Base-by-base conservation (phyloP, 2,113 vertebrate genomes). In the Gymnorhina tibicen region DNA sequence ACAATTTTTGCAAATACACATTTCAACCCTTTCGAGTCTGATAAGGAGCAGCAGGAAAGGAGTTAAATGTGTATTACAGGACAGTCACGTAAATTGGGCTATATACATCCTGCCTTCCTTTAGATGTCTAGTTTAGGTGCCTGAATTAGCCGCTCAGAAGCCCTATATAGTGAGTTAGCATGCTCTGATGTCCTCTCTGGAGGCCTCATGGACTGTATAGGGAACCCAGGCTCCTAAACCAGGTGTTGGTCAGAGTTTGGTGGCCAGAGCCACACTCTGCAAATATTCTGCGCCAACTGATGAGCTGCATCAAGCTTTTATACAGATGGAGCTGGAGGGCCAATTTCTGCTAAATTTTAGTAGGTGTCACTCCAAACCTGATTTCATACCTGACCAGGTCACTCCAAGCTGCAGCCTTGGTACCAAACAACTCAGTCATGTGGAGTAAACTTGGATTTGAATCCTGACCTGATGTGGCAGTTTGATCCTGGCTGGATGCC, bases 231-330 rank as follows among this genome's bases (percentile, higher is more conserved):
- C 19, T 89, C 49, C 70, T 41, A 74, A 59, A 69, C 19, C 21
- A 49, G 13, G 19, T 26, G 19, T 32, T 44, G 33, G 26, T 30
- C 14, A 46, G 23, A 44, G 23, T 63, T 68, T 30, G 27, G 21
- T 64, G 35, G 28, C 28, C 22, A 53, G 32, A 53, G 7, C 10
- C 3, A 1, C 1, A 2, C 27, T 39, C n/a, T 44, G 47, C 0
- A 0, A 62, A 46, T 24, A 28, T 2, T 28, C 20, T 37, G 27
- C 27, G 68, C n/a, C 2, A 1, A 12, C n/a, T 22, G 9, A 63
- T 10, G 19, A 42, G 26, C 27, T 62, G 13, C 15, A 9, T 17
- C 19, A 52, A 47, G 37, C 9, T 72, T 82, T 67, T 89, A n/a
- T 73, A 42, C 26, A 58, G 16, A 26, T 37, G n/a, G 7, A 19